Evolutionary conservation across 2,797 vertebrate genomes (phyloP), one percentile per base, ranked within the genome.

Genomic region (Myiothlypis coronata): DNA sequence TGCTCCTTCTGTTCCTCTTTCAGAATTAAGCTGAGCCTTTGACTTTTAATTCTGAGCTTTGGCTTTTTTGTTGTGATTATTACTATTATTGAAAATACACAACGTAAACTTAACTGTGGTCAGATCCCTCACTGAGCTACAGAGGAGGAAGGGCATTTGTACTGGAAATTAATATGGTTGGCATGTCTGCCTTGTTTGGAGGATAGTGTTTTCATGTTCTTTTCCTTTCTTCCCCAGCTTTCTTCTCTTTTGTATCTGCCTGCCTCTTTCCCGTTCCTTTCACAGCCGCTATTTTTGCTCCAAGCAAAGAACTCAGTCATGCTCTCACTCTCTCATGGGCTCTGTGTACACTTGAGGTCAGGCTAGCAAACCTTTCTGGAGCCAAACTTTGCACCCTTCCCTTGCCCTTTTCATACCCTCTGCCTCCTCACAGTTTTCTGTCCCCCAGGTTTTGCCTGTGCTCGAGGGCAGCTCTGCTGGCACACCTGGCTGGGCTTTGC

Each of bases 191-290:
- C 78, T 93, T 77, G 41, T 87, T 94, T 88, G 72, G 37, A 90
- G 91, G 11, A 44, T 63, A 91, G 80, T 79, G 85, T 95, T 97
- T 96, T 94, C 83, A 87, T 90, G 70, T 80, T 84, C 87, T 59
- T 82, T 96, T 86, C 87, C 76, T 90, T 96, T 94, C 56, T 94
- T 93, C 80, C 57, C 22, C 39, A 37, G 83, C 77, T 94, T 96
- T 91, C 70, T 82, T 84, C 87, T 76, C 85, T 93, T 96, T 94
- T 94, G 63, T 96, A 50, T 72, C 56, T 96, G 77, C 52, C 67
- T 94, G 85, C 52, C 24, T 94, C 63, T 84, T 91, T 82, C 61
- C 47, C 16, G 0, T 86, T 91, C 79, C 91, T 95, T 96, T 96
- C 77, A 88, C 83, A 67, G 80, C 21, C 15, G 0, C 64, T 93